These are phyloP conservation scores for Myxocyprinus asiaticus DNA, from an alignment of 2,113 vertebrate genomes.

Conservation along the genomic window DNA sequence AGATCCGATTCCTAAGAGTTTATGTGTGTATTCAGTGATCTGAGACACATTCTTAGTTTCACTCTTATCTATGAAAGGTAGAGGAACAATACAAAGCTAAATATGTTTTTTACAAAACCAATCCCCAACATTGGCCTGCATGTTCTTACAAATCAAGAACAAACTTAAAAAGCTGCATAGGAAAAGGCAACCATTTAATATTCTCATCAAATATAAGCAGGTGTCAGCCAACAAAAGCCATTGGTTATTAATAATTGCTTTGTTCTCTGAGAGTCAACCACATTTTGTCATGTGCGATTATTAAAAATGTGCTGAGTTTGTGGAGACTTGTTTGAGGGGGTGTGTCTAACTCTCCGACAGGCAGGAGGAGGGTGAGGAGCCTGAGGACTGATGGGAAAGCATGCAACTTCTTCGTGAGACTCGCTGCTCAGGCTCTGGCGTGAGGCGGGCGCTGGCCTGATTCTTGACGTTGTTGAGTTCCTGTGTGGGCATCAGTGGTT, in stretches of 20 bases:
- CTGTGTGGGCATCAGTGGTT: constrained; percentile 82
- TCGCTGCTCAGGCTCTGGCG: constrained; percentile 43
- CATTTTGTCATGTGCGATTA: too few relatives aligned
- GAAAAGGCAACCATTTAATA: constrained; percentile 35
- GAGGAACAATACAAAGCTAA: constrained; percentile 27
- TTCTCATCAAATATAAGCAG: constrained; percentile 23
- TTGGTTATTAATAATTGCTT: too few relatives aligned
- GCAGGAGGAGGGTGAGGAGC: constrained; percentile 39
- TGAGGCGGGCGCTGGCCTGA: constrained; percentile 23
- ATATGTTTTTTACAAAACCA: background rate
- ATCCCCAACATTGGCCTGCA: constrained; percentile 22
- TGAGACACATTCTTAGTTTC: constrained; percentile 12
- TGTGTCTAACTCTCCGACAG: constrained; percentile 31
- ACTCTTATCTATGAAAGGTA: constrained; percentile 37
- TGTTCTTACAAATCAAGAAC: constrained; percentile 39
- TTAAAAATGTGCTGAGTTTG: constrained; percentile 29
- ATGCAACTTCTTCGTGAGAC: constrained; percentile 30
- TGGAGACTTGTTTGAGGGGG: constrained; percentile 29
- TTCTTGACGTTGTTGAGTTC: constrained; percentile 80
- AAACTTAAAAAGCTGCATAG: constrained; percentile 55
- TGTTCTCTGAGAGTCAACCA: background rate
- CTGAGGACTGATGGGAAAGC: constrained; percentile 42
- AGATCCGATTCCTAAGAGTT: constrained; percentile 1
- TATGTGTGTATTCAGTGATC: background rate
- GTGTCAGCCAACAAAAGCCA: background rate